These are phyloP conservation scores for Celastrina argiolus DNA, from an alignment of 2,888 invertebrate species.

Conservation along the genomic window DNA sequence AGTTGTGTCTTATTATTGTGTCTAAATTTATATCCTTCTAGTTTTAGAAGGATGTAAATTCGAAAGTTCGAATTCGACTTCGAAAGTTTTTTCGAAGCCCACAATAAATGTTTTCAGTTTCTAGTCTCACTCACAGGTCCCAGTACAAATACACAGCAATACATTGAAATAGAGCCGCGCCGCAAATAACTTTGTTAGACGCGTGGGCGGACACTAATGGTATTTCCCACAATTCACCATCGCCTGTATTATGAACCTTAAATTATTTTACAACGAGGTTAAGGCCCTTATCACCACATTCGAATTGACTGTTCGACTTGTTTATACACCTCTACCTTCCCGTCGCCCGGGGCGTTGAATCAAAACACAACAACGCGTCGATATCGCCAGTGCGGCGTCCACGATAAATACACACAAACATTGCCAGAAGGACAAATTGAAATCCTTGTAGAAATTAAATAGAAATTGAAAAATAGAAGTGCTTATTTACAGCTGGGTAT, in stretches of 20 bases:
- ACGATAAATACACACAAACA: slow-evolving; percentile 6
- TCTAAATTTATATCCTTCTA: no score
- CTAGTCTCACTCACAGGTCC: not conserved
- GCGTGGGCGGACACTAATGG: slow-evolving; percentile 26
- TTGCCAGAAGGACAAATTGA: not conserved
- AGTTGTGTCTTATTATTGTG: no score
- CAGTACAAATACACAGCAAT: slow-evolving; percentile 15
- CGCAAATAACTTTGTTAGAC: slow-evolving; percentile 16
- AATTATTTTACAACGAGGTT: slow-evolving; percentile 20
- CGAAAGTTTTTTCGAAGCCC: not conserved
- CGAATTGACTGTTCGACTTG: slow-evolving; percentile 12
- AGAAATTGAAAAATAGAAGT: not conserved
- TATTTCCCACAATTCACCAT: slow-evolving; percentile 27
- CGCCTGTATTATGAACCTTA: slow-evolving; percentile 19
- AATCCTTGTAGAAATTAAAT: not conserved
- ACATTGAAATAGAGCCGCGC: slow-evolving; percentile 16
- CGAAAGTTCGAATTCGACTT: no score
- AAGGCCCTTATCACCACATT: slow-evolving; percentile 16
- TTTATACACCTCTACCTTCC: slow-evolving; percentile 14
- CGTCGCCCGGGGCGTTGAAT: slow-evolving; percentile 1
- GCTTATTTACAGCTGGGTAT: no score
- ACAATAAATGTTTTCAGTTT: not conserved
- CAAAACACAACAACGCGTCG: not conserved
- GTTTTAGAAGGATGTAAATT: no score
- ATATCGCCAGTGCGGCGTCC: not conserved